Conservation (phyloP, 2,797 vertebrate genomes). For the Naso thynnoides region DNA sequence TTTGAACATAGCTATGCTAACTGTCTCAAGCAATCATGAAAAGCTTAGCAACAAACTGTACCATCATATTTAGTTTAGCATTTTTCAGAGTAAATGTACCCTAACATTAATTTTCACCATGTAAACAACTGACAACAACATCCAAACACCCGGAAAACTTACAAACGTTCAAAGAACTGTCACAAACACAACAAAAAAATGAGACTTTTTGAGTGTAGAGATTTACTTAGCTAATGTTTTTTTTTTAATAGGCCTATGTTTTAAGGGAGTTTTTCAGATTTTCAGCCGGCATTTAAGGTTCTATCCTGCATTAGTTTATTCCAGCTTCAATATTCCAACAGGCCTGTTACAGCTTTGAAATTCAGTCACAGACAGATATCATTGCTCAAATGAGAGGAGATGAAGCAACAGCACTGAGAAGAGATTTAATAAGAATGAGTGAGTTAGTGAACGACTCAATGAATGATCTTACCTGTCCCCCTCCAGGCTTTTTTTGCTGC, state of each 20-base stretch:
- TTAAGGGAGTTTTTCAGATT: not conserved
- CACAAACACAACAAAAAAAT: not conserved
- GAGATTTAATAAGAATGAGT: constrained; percentile 31
- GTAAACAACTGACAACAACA: not conserved
- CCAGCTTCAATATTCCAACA: not conserved
- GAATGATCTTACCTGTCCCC: constrained; percentile 92
- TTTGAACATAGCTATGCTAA: not conserved
- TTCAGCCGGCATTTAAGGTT: not conserved
- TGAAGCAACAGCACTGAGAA: constrained; percentile 7
- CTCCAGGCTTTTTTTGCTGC: constrained; percentile 91
- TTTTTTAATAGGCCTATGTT: too few species aligned
- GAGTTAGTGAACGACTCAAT: constrained; percentile 70
- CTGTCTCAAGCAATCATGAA: not conserved
- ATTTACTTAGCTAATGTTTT: too few species aligned
- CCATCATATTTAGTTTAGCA: not conserved
- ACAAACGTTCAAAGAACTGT: not conserved
- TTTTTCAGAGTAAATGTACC: not conserved
- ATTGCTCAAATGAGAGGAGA: not conserved
- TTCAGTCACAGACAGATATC: not conserved
- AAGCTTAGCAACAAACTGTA: not conserved
- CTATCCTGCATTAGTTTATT: not conserved
- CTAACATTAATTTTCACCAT: too few species aligned
- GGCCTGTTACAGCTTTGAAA: constrained; percentile 4
- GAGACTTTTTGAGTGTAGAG: too few species aligned
- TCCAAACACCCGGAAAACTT: not conserved